Conservation (phyloP, 1,140 invertebrate species). For the Solen grandis region DNA sequence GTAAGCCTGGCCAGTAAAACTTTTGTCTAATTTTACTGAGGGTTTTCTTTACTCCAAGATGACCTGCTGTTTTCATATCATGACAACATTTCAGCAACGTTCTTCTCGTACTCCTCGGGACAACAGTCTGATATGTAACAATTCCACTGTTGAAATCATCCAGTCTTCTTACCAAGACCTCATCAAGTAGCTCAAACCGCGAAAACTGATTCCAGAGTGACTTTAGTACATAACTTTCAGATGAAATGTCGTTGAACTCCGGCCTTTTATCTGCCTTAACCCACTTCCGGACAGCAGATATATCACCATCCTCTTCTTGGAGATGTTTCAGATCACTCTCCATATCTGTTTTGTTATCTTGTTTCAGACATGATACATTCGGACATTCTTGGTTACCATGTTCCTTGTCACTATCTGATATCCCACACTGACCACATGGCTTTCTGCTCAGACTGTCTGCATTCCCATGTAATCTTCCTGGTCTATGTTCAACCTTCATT, state of each 20-base stretch:
- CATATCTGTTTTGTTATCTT: not conserved
- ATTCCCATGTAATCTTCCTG: constrained; percentile 54
- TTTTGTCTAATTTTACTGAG: constrained; percentile 26
- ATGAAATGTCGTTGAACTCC: not conserved
- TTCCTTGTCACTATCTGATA: constrained; percentile 2
- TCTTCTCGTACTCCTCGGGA: not conserved
- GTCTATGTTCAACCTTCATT: constrained; percentile 42
- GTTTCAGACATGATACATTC: not conserved
- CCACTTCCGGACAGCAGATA: constrained; percentile 3
- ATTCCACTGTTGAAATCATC: not conserved
- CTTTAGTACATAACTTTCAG: constrained; percentile 2
- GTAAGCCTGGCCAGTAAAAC: constrained; percentile 39
- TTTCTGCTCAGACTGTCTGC: constrained; percentile 52
- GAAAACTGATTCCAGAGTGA: constrained; percentile 23
- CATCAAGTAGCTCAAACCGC: not conserved
- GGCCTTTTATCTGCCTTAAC: not conserved
- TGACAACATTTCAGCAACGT: constrained; percentile 13
- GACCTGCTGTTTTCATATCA: constrained; percentile 28
- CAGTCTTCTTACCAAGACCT: not conserved
- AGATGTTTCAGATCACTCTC: not conserved
- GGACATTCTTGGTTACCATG: not conserved
- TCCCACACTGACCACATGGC: constrained; percentile 31
- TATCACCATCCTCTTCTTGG: not conserved
- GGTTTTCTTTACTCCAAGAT: constrained; percentile 34
- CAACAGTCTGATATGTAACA: constrained; percentile 4